Conservation (phyloP, 92 coral and sea anemone species). For the Pocillopora grandis region DNA sequence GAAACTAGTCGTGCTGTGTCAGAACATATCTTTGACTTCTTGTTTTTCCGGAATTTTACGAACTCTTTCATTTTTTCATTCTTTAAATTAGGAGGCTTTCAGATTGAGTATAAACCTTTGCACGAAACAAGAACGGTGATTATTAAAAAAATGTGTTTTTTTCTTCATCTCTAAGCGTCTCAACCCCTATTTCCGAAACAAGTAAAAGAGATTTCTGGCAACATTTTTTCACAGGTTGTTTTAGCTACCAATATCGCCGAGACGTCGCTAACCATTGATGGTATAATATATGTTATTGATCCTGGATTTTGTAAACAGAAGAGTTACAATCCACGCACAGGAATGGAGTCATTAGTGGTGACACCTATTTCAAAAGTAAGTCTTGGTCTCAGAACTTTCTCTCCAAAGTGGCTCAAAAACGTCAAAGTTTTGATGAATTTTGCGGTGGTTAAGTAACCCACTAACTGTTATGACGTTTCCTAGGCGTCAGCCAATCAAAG, state of each 20-base stretch:
- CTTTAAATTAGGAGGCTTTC: too few species aligned
- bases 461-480: not conserved
- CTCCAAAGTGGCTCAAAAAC: not conserved
- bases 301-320: conserved; percentile 99
- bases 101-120: too few species aligned
- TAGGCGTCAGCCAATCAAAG: conserved; percentile 99
- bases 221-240: conserved; percentile 63
- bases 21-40: too few species aligned
- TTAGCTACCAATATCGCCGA: conserved; percentile 98
- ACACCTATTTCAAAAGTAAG: conserved; percentile 96
- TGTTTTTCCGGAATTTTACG: too few species aligned
- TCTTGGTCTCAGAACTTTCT: not conserved
- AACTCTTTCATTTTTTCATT: too few species aligned
- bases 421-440: not conserved
- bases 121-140: too few species aligned
- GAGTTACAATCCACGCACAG: conserved; percentile 98
- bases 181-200: not conserved
- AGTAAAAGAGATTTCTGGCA: not conserved
- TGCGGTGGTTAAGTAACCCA: not conserved
- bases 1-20: too few species aligned
- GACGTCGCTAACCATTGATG: conserved; percentile 96
- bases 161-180: too few species aligned
- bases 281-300: conserved; percentile 96
- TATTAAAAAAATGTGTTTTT: too few species aligned
- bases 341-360: conserved; percentile 98